Conservation (phyloP, 2,888 invertebrate species). For the Rotaria socialis region DNA sequence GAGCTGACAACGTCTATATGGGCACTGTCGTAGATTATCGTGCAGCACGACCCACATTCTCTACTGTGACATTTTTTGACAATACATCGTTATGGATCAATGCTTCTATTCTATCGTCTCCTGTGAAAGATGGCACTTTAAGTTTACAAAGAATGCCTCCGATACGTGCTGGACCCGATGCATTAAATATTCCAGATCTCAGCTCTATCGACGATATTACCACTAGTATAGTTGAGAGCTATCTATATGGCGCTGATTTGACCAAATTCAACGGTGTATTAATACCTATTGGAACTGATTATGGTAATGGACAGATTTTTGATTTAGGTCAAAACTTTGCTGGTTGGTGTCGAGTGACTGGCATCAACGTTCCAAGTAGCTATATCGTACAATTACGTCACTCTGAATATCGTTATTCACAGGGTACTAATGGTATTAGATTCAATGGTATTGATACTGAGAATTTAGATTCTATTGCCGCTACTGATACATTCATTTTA, state of each 20-base stretch:
- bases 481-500: not conserved
- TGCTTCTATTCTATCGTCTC: not conserved
- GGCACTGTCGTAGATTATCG: not conserved
- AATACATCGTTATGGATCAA: conserved; percentile 8
- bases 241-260: not conserved
- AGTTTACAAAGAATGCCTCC: conserved; percentile 16
- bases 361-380: too few relatives aligned
- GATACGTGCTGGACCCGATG: not conserved
- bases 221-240: not conserved
- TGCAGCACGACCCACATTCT: not conserved
- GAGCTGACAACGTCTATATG: not conserved
- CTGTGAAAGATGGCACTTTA: not conserved
- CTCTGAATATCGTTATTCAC: not conserved
- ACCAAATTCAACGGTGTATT: conserved; percentile 1
- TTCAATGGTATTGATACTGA: not conserved
- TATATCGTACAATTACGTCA: conserved; percentile 10
- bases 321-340: conserved; percentile 27
- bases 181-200: conserved; percentile 10
- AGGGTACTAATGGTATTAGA: not conserved
- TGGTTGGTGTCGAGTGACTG: conserved; percentile 19
- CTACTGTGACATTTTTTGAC: too few relatives aligned
- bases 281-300: not conserved
- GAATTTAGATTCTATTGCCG: not conserved
- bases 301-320: not conserved
- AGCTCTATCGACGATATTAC: not conserved